Conservation (phyloP, 2,113 vertebrate species). For the Pelecanoides urinatrix region DNA sequence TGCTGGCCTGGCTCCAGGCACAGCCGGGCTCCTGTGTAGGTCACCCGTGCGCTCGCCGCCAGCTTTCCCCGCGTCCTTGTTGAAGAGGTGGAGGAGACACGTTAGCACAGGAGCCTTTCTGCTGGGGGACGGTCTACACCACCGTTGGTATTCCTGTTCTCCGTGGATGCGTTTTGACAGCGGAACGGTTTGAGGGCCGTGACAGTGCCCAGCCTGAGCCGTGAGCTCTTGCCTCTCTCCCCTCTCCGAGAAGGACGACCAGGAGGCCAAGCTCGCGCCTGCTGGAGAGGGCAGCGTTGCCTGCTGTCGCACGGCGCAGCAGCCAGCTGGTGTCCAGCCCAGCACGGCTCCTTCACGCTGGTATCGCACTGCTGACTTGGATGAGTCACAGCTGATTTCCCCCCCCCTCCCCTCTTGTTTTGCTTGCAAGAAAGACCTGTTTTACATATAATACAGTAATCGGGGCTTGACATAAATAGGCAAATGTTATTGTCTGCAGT, state of each 20-base stretch:
- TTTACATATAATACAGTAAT: slow-evolving; percentile 61
- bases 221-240: background rate
- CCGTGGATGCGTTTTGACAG: background rate
- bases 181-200: background rate
- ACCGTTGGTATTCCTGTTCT: background rate
- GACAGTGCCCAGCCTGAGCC: background rate
- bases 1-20: slow-evolving; percentile 1
- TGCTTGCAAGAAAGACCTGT: slow-evolving; percentile 16
- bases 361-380: background rate
- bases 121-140: accelerated
- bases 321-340: slow-evolving; percentile 48
- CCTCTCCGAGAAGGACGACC: background rate
- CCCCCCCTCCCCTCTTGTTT: background rate
- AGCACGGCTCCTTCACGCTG: slow-evolving; percentile 13
- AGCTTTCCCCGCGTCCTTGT: background rate
- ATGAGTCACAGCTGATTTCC: slow-evolving; percentile 3
- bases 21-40: slow-evolving; percentile 2
- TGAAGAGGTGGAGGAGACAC: background rate
- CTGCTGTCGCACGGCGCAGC: background rate
- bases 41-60: background rate
- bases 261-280: background rate
- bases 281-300: background rate
- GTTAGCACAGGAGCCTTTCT: background rate
- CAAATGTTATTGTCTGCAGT: slow-evolving; percentile 28
- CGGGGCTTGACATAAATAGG: slow-evolving; percentile 50